Conservation (phyloP, 2,888 invertebrate species). For the Microplitis manilae region DNA sequence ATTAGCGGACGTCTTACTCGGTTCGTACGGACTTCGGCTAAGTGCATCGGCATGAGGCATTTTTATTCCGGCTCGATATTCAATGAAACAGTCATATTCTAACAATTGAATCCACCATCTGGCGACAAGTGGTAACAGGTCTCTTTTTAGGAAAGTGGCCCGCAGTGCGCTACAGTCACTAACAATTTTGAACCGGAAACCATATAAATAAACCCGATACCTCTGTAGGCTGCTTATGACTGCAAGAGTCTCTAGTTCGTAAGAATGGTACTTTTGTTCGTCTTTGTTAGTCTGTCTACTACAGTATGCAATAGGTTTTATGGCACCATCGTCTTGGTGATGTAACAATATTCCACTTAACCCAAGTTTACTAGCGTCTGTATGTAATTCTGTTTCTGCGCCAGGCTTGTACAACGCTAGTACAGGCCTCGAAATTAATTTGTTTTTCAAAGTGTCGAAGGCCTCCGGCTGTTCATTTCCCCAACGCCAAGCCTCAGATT, state of each 20-base stretch:
- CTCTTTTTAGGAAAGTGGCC: slow-evolving; percentile 31
- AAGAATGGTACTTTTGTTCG: slow-evolving; percentile 62
- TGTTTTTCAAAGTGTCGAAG: slow-evolving; percentile 34
- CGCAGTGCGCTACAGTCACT: slow-evolving; percentile 38
- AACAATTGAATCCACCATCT: slow-evolving; percentile 47
- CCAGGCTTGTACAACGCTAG: slow-evolving; percentile 50
- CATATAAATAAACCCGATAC: slow-evolving; percentile 62
- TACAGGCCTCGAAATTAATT: slow-evolving; percentile 39
- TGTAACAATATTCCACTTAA: too few relatives aligned
- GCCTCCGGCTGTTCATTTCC: slow-evolving; percentile 29
- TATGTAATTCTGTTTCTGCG: slow-evolving; percentile 56
- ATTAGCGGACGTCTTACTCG: slow-evolving; percentile 12
- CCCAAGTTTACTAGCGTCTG: slow-evolving; percentile 52
- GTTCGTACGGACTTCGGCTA: slow-evolving; percentile 49
- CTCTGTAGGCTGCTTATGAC: slow-evolving; percentile 60
- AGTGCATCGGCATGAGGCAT: slow-evolving; percentile 63
- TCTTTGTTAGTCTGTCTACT: slow-evolving; percentile 59
- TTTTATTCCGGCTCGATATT: slow-evolving; percentile 48
- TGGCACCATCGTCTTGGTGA: too few relatives aligned
- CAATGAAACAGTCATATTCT: slow-evolving; percentile 50
- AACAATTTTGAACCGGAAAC: slow-evolving; percentile 54
- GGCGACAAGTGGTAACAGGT: slow-evolving; percentile 34
- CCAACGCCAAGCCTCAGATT: slow-evolving; percentile 44
- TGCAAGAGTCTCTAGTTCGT: slow-evolving; percentile 66
- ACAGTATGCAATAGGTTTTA: slow-evolving; percentile 57